Evolutionary conservation across 1,140 invertebrate genomes (phyloP), one percentile per base, ranked within the genome.

Genomic region (Melipona quadrifasciata): DNA sequence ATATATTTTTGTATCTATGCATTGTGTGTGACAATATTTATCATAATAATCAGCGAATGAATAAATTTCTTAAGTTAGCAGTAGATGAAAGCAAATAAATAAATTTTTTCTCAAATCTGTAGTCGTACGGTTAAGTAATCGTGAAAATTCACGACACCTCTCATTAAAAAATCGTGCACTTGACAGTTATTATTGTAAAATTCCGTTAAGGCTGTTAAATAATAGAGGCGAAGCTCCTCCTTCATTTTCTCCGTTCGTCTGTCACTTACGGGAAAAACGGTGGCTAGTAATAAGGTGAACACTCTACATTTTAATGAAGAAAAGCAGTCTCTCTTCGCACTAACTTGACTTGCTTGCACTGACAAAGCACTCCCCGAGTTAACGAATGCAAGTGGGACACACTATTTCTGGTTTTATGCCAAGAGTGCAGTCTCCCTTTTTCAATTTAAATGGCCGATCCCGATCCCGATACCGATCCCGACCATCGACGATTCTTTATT

Each of bases 261-360:
- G 61, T 65, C 39, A 21, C n/a, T 57, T 57, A 34, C 17, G 75
- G 5, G 58, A 21, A 65, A 78, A 78, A 78, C 58, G 75, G 47
- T n/a, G 39, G n/a, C 61, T 51, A n/a, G 58, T 65, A 65, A 78
- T 78, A 78, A 51, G 75, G 39, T 8, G 75, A 65, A 78, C 75
- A 27, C 75, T 78, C 58, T 58, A 75, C 75, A 65, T 78, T 78
- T 78, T 78, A 78, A 78, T 65, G 75, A 78, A 78, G 75, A 78
- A 47, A 78, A 78, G 61, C 76, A 76, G 27, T 61, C 55, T 39
- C 27, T 57, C 27, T 57, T 74, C 72, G 27, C 70, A 17, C 55
- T 77, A 77, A 77, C 57, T 77, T 16, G 76, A 65, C 39, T 31
- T 31, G 61, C 47, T 67, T 27, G 58, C 27, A 27, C 58, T 27